Evolutionary conservation across 2,113 vertebrate species (phyloP), one percentile per base, ranked within the genome.

Genomic region (Nerophis lumbriciformis): DNA sequence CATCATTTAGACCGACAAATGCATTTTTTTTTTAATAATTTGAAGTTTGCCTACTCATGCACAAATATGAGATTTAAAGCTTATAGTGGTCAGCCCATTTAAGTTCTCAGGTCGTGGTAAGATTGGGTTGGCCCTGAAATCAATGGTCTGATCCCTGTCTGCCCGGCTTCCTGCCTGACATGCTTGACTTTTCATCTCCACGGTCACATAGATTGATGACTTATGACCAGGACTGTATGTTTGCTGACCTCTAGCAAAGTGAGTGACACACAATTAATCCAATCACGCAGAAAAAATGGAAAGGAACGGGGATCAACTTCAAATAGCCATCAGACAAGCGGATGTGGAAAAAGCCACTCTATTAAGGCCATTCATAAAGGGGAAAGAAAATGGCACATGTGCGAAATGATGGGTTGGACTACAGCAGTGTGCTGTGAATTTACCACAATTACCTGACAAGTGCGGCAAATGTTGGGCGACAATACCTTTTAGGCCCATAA

Each of bases 221-320:
- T 91, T 92, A 87, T 89, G 88, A 89, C 88, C 87, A 53, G 75
- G 82, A 87, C 87, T 88, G 85, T 88, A 88, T 89, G 88, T 89
- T 85, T 87, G 87, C 83, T 90, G 88, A 91, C 89, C 89, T 90
- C 87, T 84, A 78, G 81, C 82, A 80, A 89, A 90, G 82, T 89
- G 86, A 91, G 82, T 90, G 89, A 85, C 89, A 91, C 83, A 84
- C 84, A 92, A 91, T 90, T 90, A 92, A 90, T 89, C 79, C 85
- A 87, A 87, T 90, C 87, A 90, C 84, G 87, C 71, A 65, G 79
- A 82, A 84, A 87, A 83, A 53, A 77, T 72, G 66, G 35, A 72
- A 81, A 85, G 75, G 68, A 81, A 85, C 78, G 55, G 69, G 54
- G 69, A 72, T 72, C 64, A 63, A 78, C 78, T 77, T 85, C 78